A percentile compares a stretch with the other conserved stretches of the same genome.
phyloP scores from a whole-genome alignment of 2,113 vertebrate species.

The Australoheros scitulus region DNA sequence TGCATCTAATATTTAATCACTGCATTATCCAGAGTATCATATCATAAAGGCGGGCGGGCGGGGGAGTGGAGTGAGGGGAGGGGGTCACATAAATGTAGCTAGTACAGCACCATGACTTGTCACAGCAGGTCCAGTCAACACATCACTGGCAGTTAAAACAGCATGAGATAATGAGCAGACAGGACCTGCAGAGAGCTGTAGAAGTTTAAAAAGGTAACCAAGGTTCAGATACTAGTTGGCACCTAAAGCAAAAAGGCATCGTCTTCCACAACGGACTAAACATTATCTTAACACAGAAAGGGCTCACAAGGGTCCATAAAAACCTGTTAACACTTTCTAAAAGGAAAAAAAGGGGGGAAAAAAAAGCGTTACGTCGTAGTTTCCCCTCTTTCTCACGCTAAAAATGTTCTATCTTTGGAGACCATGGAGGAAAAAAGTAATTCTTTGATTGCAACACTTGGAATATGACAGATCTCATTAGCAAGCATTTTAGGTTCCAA shows the following conservation, averaged over 20 bases:
- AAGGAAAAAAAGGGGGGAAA: constrained; percentile 28
- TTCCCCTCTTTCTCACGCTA: constrained; percentile 49
- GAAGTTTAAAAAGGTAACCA: constrained; percentile 46
- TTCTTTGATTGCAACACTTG: constrained; percentile 52
- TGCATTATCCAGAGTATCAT: background rate
- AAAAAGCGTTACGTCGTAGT: constrained; percentile 17
- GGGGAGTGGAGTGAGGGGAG: background rate
- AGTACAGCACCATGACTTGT: constrained; percentile 58
- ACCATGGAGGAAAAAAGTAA: constrained; percentile 9
- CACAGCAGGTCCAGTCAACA: constrained; percentile 50
- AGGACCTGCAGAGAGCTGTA: constrained; percentile 28
- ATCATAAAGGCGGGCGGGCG: no score
- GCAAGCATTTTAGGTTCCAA: constrained; percentile 62
- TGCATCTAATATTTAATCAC: background rate
- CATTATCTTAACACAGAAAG: constrained; percentile 24
- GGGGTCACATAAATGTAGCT: background rate
- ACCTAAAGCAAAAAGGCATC: constrained; percentile 18
- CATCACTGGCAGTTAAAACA: constrained; percentile 38
- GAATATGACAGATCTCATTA: constrained; percentile 57
- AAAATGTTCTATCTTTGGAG: constrained; percentile 55
- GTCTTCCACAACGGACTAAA: constrained; percentile 1
- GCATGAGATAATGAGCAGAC: constrained; percentile 55
- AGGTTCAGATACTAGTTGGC: constrained; percentile 36
- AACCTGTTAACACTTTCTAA: constrained; percentile 28
- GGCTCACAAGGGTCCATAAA: constrained; percentile 22